Conservation (phyloP, 2,797 vertebrate genomes). For the Aplochiton taeniatus region DNA sequence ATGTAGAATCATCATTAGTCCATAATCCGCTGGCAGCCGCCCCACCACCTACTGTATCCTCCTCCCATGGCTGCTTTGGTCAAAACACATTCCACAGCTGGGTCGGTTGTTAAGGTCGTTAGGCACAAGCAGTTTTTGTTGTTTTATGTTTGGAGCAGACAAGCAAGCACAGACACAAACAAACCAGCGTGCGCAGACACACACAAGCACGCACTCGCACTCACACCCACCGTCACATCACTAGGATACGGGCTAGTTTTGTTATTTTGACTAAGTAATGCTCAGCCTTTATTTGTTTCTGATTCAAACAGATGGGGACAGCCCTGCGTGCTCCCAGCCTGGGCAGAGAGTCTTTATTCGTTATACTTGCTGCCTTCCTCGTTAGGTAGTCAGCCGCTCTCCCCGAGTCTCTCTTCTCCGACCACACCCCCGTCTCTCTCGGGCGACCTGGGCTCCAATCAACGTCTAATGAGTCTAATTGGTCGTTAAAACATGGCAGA, state of each 20-base stretch:
- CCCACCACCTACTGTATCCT: conserved; percentile 37
- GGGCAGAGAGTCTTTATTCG: conserved; percentile 12
- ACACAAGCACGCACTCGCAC: not conserved
- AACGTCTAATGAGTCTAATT: conserved; percentile 85
- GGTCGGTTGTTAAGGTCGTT: not conserved
- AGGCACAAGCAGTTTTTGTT: conserved; percentile 28
- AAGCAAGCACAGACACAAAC: not conserved
- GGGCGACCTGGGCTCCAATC: conserved; percentile 73
- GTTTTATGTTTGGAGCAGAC: not conserved
- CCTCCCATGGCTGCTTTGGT: conserved; percentile 24
- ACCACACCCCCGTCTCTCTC: conserved; percentile 22
- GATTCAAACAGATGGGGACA: no score
- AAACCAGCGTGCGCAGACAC: not conserved
- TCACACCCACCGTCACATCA: not conserved
- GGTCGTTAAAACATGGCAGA: conserved; percentile 80
- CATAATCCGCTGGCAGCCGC: conserved; percentile 62
- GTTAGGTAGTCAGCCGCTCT: no score
- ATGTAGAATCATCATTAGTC: conserved; percentile 80
- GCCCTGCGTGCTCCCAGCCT: no score
- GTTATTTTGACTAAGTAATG: no score
- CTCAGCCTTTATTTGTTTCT: no score
- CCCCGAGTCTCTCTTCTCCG: no score
- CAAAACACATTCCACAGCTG: conserved; percentile 37
- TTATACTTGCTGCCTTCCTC: conserved; percentile 14
- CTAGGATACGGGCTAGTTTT: not conserved